Percentiles rank a stretch among this genome's conserved stretches.
phyloP scores from a whole-genome alignment of 2,888 invertebrate species.

The Acanthosepion lycidas region DNA sequence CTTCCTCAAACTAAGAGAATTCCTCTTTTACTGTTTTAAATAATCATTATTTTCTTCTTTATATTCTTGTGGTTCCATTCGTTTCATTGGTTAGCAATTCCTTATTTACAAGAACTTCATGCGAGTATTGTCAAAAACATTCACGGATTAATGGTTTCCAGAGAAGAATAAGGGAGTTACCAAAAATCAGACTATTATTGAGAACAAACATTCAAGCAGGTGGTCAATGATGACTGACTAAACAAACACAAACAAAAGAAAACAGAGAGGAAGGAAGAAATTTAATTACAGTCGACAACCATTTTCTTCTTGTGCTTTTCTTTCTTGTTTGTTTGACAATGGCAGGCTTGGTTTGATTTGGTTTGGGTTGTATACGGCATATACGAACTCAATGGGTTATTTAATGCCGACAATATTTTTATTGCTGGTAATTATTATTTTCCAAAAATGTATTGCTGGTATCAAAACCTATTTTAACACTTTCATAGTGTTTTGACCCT shows the following conservation, averaged over 20 bases:
- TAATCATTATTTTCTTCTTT: neutral
- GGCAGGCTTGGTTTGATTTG: too few species aligned
- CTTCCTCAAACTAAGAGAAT: neutral
- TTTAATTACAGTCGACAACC: neutral
- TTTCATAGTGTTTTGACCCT: too few species aligned
- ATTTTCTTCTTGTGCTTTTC: neutral
- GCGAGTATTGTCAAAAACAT: neutral
- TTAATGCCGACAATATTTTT: too few species aligned
- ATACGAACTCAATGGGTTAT: too few species aligned
- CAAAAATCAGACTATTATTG: neutral
- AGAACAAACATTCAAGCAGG: neutral
- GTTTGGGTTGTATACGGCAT: too few species aligned
- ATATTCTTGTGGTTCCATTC: neutral
- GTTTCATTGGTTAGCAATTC: neutral
- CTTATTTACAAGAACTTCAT: neutral
- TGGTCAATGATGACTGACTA: neutral
- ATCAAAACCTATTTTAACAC: too few species aligned
- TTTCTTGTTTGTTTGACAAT: neutral
- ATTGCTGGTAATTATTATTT: too few species aligned
- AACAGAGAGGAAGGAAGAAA: neutral
- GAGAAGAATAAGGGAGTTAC: neutral
- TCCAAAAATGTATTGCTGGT: too few species aligned
- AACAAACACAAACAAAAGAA: neutral
- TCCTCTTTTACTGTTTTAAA: neutral
- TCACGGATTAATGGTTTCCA: neutral